Percentiles rank a stretch among this genome's conserved stretches.
Conservation (phyloP, 2,888 invertebrate species). For the Drosophila mayaguana region DNA sequence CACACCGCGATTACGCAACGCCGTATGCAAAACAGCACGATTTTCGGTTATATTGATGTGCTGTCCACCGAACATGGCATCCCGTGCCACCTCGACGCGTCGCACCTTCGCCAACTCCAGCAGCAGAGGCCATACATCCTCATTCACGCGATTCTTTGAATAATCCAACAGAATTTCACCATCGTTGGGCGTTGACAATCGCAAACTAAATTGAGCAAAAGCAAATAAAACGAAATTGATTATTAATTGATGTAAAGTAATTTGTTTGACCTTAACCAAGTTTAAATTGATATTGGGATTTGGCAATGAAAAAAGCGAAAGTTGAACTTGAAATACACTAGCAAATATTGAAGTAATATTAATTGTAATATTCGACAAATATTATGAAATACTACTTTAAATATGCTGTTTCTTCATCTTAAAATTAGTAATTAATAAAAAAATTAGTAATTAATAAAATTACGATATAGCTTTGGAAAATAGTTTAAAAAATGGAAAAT, state of each 20-base stretch:
- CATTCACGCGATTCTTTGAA: slow-evolving; percentile 97
- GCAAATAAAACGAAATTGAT: slow-evolving; percentile 24
- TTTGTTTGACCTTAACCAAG: slow-evolving; percentile 54
- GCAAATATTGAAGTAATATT: slow-evolving; percentile 6
- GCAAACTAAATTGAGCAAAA: slow-evolving; percentile 86
- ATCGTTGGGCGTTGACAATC: slow-evolving; percentile 91
- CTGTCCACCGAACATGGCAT: slow-evolving; percentile 96
- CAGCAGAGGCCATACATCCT: slow-evolving; percentile 90
- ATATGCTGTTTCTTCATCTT: neutral
- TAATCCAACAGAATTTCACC: slow-evolving; percentile 97
- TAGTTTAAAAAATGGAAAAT: neutral
- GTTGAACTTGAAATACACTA: slow-evolving; percentile 1
- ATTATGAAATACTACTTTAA: neutral
- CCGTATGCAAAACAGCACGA: slow-evolving; percentile 97
- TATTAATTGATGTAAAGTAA: slow-evolving; percentile 36
- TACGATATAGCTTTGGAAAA: neutral
- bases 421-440: neutral
- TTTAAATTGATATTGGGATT: slow-evolving; percentile 33
- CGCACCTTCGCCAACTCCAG: slow-evolving; percentile 93
- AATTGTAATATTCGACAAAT: neutral
- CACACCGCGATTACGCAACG: slow-evolving; percentile 92
- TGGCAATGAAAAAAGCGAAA: neutral
- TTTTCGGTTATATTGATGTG: slow-evolving; percentile 99
- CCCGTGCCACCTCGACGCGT: slow-evolving; percentile 93
- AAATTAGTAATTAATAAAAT: neutral